Evolutionary conservation across 2,888 invertebrate genomes (phyloP), one percentile per base, ranked within the genome.

Genomic region (Volucella inanis): DNA sequence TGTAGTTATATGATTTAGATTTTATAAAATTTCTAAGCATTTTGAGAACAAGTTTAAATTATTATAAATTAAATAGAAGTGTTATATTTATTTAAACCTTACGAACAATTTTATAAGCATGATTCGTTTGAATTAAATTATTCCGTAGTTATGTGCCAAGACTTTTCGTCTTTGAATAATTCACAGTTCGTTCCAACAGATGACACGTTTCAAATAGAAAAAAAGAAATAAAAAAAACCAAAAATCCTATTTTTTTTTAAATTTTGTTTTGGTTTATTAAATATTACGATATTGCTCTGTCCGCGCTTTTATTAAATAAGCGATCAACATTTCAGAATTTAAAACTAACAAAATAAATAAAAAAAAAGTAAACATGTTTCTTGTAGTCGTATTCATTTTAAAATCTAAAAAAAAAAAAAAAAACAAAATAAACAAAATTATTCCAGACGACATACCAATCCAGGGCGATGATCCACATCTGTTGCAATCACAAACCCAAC

Each of bases 371-470:
- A 79, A 59, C 54, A 64, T 72, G 38, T 49, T 31, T 59, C 54
- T 62, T 43, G 59, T 4, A 65, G 77, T 14, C 55, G 15, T 50
- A 72, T 62, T 71, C 41, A 55, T 77, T 72, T 80, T 85, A 62
- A 57, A 85, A 68, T 76, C 52, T 62, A 43, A 59, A 71, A 70
- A 22, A 59, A 3, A 62, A 62, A 85, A 68, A 81, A 57, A 55
- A 43, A 59, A 71, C 68, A 22, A 74, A 54, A 79, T 54, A 68
- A 55, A 61, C 18, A 76, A 76, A 71, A 62, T 81, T 81, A 90
- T 93, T 93, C 74, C 93, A 97, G 97, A 97, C 93, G 97, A 97
- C 92, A 97, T 97, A 93, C 97, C 97, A 59, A 97, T 97, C 89
- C 97, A 97, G 93, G 90, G 90, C 61, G 91, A 90, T 80, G 92